Conservation (phyloP, 1,140 invertebrate genomes). For the Gerris buenoi region DNA sequence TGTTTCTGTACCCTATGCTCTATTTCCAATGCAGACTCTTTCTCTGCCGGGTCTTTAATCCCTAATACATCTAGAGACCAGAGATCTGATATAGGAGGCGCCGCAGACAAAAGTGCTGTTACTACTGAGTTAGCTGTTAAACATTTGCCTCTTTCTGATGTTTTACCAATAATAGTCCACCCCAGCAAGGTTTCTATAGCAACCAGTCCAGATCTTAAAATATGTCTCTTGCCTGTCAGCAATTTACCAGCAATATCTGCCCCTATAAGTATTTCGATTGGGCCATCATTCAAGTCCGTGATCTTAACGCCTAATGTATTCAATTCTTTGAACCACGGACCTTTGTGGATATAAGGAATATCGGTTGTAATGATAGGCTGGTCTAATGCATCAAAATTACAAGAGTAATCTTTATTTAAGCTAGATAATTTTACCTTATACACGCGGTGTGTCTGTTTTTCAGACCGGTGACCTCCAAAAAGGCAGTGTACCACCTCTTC, state of each 20-base stretch:
- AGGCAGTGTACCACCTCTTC: not conserved
- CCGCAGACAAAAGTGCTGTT: not conserved
- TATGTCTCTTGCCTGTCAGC: not conserved
- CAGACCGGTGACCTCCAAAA: not conserved
- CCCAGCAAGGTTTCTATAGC: not conserved
- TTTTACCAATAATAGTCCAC: not conserved
- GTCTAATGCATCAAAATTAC: slow-evolving; percentile 8
- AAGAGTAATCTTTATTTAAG: not conserved
- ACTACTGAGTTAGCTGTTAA: not conserved
- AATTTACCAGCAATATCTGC: slow-evolving; percentile 8
- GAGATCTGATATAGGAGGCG: not conserved
- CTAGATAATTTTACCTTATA: slow-evolving; percentile 2
- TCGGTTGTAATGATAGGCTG: not conserved
- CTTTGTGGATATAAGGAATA: not conserved
- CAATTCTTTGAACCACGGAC: slow-evolving; percentile 1
- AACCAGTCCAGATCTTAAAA: slow-evolving; percentile 2
- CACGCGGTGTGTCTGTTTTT: not conserved
- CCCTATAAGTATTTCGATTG: slow-evolving; percentile 4
- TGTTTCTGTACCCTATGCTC: not conserved
- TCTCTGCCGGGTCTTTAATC: not conserved
- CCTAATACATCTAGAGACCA: not conserved
- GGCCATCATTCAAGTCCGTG: slow-evolving; percentile 3
- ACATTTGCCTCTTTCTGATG: no score
- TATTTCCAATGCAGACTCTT: not conserved
- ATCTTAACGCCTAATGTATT: not conserved